phyloP scores from a whole-genome alignment of 2,888 invertebrate species.

The Eilema depressum region DNA sequence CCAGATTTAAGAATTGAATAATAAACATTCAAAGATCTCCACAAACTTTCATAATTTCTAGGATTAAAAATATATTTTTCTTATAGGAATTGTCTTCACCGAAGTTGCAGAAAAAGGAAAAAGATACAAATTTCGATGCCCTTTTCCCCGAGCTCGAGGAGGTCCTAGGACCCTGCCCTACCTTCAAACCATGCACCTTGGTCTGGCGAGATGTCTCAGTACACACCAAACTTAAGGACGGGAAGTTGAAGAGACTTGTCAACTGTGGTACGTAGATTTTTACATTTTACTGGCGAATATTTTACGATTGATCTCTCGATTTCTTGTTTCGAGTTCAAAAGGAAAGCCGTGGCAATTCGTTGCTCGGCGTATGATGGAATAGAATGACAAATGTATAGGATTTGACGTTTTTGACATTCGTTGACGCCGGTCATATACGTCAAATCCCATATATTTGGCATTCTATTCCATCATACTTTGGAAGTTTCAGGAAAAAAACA shows the following conservation, averaged over 20 bases:
- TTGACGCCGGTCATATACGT: too few relatives aligned
- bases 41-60: too few relatives aligned
- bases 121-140: slow-evolving; percentile 61
- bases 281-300: background rate
- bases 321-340: too few relatives aligned
- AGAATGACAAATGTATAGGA: too few relatives aligned
- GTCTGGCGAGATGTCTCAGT: slow-evolving; percentile 94
- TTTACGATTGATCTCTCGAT: background rate
- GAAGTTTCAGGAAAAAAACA: too few relatives aligned
- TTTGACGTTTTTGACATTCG: too few relatives aligned
- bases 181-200: slow-evolving; percentile 89
- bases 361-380: too few relatives aligned
- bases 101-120: slow-evolving; percentile 43
- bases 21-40: too few relatives aligned
- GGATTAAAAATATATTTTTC: background rate
- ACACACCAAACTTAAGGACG: slow-evolving; percentile 85
- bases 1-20: too few relatives aligned
- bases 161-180: slow-evolving; percentile 84
- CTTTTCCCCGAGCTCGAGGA: slow-evolving; percentile 77
- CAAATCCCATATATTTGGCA: too few relatives aligned
- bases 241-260: slow-evolving; percentile 90
- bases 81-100: slow-evolving; percentile 63
- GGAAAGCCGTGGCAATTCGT: too few relatives aligned
- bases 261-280: slow-evolving; percentile 88
- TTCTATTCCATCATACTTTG: too few relatives aligned